Evolutionary conservation across 2,113 vertebrate species (phyloP), one percentile per base, ranked within the genome.

Genomic region (Larimichthys polyactis): DNA sequence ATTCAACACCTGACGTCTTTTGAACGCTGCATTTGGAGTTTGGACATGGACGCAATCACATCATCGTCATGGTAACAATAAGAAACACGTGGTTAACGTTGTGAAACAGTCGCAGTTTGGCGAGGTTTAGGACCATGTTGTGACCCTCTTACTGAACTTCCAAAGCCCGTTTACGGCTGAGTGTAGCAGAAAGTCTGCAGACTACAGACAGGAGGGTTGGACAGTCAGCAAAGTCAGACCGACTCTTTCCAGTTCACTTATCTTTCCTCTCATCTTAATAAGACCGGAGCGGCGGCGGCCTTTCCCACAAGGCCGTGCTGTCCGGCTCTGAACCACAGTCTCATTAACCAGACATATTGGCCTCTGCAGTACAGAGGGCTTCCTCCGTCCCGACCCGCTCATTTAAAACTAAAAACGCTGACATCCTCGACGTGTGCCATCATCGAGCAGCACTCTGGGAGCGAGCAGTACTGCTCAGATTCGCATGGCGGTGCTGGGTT

Each of bases 211-310:
- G 36, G 27, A 67, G 59, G 60, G 11, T 4, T 15, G 64, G 64
- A 60, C 62, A 4, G 69, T 46, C 60, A 67, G 51, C 82, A 66
- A 68, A 78, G 74, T 40, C 74, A 27, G 74, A 44, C 78, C 6
- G 58, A 58, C 57, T 52, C 73, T 29, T 67, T 36, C 48, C 22
- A 49, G 5, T 66, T 75, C 76, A 57, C 74, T 74, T 77, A 85
- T 87, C 84, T 66, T 58, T 58, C 20, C 27, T 85, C 69, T 87
- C 82, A 85, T 85, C 84, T 79, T 79, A 84, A 84, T 74, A 87
- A 60, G 71, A 79, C 12, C 51, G 22, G 66, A 81, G 67, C 69
- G 29, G 63, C 55, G 11, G 54, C 57, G 12, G 70, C 51, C 43
- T 40, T 58, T 64, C 81, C 81, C 81, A 84, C n/a, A 17, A 81